Evolutionary conservation across 2,888 invertebrate genomes (phyloP).

Genomic region (Chorisops tibialis): DNA sequence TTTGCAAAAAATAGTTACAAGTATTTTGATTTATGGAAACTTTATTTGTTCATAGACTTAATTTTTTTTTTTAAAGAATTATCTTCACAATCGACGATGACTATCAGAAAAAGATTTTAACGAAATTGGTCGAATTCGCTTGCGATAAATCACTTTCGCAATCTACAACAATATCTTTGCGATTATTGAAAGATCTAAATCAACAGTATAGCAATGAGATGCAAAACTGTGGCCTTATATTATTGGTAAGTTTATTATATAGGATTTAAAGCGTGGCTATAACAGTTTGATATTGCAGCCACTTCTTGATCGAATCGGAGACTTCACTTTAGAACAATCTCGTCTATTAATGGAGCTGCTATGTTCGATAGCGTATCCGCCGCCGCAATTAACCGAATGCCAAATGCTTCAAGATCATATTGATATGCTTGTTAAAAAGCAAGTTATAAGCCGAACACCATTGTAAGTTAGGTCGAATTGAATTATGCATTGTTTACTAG

Average conservation of each 20-base stretch:
- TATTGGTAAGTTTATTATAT: constrained; percentile 38
- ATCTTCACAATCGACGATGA: constrained; percentile 45
- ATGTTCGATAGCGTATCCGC: constrained; percentile 67
- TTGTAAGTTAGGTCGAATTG: constrained; percentile 44
- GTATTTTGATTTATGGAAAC: constrained; percentile 43
- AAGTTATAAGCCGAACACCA: constrained; percentile 65
- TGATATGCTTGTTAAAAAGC: constrained; percentile 80
- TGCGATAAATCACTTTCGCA: constrained; percentile 44
- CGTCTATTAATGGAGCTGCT: constrained; percentile 75
- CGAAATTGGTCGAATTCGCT: constrained; percentile 45
- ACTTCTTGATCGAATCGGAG: constrained; percentile 72
- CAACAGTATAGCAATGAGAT: constrained; percentile 43
- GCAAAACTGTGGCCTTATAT: constrained; percentile 47
- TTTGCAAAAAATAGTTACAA: constrained; percentile 61
- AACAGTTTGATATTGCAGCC: constrained; percentile 48
- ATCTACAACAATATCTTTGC: constrained; percentile 44
- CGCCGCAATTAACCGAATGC: constrained; percentile 53
- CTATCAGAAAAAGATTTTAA: constrained; percentile 45
- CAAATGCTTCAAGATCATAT: constrained; percentile 78
- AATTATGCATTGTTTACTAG: neutral
- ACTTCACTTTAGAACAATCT: constrained; percentile 69
- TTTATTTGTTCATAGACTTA: constrained; percentile 3
- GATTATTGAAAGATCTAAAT: constrained; percentile 45
- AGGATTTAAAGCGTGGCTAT: too few species aligned
- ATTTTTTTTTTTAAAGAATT: constrained; percentile 36